Conservation (phyloP, 2,888 invertebrate species). For the Cryptophagus acutangulus region DNA sequence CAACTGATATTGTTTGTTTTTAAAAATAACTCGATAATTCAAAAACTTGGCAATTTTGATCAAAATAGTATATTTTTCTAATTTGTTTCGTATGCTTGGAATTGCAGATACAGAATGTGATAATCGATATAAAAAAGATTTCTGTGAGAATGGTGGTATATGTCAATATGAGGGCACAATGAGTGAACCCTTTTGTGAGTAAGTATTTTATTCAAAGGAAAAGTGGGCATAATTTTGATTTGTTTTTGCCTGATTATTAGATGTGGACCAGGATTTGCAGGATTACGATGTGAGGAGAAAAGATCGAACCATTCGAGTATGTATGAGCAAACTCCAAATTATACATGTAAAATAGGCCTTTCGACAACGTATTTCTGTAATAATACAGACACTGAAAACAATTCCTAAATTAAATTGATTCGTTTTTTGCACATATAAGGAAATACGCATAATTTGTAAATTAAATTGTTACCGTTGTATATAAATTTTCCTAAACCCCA, state of each 20-base stretch:
- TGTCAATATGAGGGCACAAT: slow-evolving; percentile 77
- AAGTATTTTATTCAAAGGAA: slow-evolving; percentile 49
- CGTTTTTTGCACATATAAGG: neutral
- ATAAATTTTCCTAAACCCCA: slow-evolving; percentile 28
- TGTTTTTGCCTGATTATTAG: slow-evolving; percentile 49
- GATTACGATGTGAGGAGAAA: slow-evolving; percentile 76
- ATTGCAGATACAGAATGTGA: neutral
- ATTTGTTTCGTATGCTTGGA: neutral
- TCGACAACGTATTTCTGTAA: slow-evolving; percentile 69
- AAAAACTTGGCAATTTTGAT: too few species aligned
- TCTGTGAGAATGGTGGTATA: slow-evolving; percentile 83
- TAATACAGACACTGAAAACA: slow-evolving; percentile 47
- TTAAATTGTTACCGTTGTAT: slow-evolving; percentile 37
- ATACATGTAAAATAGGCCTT: slow-evolving; percentile 73
- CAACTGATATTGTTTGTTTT: too few species aligned
- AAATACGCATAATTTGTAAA: slow-evolving; percentile 17
- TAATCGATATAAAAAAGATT: slow-evolving; percentile 45
- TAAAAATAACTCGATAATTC: too few species aligned
- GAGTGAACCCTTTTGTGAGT: slow-evolving; percentile 81
- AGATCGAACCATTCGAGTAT: slow-evolving; percentile 71
- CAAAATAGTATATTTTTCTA: too few species aligned
- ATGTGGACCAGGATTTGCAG: slow-evolving; percentile 75
- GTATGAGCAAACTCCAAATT: slow-evolving; percentile 60
- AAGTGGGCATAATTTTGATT: slow-evolving; percentile 10
- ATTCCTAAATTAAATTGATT: slow-evolving; percentile 23